phyloP scores from a whole-genome alignment of 2,113 vertebrate species.

The chimpanzee (Pan troglodytes) region NHGRI_mPanTro3-v2.1_pri NC_072420.2:40842001-40842500 shows the following conservation, averaged over 20 bases:
- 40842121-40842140: not conserved
- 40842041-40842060: not conserved
- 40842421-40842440: not conserved
- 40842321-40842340: fast-evolving
- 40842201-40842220: not conserved
- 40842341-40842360: not conserved
- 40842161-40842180: not conserved
- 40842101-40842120: not conserved
- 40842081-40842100: not conserved
- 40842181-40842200: not conserved
- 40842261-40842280: not conserved
- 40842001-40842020: no score
- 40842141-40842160: not conserved
- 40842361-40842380: not conserved
- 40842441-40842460: not conserved
- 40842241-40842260: no score
- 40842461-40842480: not conserved
- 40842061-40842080: not conserved
- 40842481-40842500: no score
- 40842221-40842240: no score
- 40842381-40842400: not conserved
- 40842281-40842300: not conserved
- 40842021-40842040: not conserved
- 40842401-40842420: not conserved
- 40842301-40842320: not conserved